Percentiles rank a stretch among this genome's conserved stretches.
phyloP scores from a whole-genome alignment of 2,888 invertebrate genomes.

The Andrena fulva region DNA sequence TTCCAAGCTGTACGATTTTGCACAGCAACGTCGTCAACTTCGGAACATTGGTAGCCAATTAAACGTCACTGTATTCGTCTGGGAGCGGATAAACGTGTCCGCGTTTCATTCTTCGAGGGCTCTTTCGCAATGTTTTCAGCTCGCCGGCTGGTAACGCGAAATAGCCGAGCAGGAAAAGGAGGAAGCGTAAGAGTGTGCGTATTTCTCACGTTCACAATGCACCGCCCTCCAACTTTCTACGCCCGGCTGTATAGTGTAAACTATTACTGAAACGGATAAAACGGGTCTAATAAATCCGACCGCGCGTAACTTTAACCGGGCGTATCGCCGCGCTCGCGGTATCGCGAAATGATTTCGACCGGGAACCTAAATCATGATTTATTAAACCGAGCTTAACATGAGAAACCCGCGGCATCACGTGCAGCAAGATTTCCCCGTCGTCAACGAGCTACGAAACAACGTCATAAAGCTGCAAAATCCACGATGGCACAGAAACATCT shows the following conservation, averaged over 20 bases:
- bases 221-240: slow-evolving; percentile 57
- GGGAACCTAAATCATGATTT: slow-evolving; percentile 23
- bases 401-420: too few species aligned
- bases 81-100: not conserved
- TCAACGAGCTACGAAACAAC: too few species aligned
- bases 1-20: not conserved
- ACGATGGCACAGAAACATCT: too few species aligned
- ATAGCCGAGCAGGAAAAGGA: slow-evolving; percentile 17
- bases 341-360: slow-evolving; percentile 32
- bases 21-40: not conserved
- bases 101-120: slow-evolving; percentile 40
- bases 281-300: slow-evolving; percentile 38
- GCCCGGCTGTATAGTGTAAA: slow-evolving; percentile 28
- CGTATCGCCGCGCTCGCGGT: slow-evolving; percentile 11
- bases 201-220: slow-evolving; percentile 64
- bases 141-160: slow-evolving; percentile 42
- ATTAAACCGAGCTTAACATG: not conserved
- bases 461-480: too few species aligned
- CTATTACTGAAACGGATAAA: slow-evolving; percentile 45
- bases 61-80: not conserved
- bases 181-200: slow-evolving; percentile 44
- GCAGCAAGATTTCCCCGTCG: too few species aligned
- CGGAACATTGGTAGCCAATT: slow-evolving; percentile 19
- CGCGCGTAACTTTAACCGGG: not conserved
- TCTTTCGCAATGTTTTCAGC: slow-evolving; percentile 46